Conservation (phyloP, 1,140 invertebrate species). For the Drosophila biarmipes region DNA sequence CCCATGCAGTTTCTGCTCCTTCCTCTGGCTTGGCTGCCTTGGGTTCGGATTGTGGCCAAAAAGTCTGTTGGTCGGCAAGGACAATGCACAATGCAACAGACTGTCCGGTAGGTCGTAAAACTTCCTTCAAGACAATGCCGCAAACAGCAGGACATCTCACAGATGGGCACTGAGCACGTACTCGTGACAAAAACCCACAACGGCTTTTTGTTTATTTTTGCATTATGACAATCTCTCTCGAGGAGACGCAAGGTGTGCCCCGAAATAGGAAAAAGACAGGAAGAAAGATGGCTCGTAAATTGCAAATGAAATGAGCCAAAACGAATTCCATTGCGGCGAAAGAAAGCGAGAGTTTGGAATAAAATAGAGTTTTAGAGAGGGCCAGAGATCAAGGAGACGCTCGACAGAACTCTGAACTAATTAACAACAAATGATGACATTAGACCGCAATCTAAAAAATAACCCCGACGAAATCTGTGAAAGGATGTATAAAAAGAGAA, state of each 20-base stretch:
- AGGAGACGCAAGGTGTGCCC: conserved; percentile 67
- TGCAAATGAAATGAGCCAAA: conserved; percentile 84
- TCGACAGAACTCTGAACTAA: conserved; percentile 59
- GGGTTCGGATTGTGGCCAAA: conserved; percentile 16
- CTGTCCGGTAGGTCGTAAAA: conserved; percentile 79
- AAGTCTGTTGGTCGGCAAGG: conserved; percentile 26
- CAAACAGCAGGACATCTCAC: conserved; percentile 53
- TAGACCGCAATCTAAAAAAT: conserved; percentile 31
- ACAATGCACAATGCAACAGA: conserved; percentile 55
- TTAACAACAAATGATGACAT: conserved; percentile 77
- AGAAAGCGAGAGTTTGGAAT: conserved; percentile 14
- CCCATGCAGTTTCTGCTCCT: not conserved
- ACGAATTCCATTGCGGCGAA: conserved; percentile 59
- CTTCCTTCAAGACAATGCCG: conserved; percentile 52
- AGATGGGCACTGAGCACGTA: conserved; percentile 52
- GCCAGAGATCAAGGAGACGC: conserved; percentile 15
- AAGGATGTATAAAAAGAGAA: conserved; percentile 28
- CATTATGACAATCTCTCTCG: conserved; percentile 68
- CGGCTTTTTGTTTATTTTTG: conserved; percentile 56
- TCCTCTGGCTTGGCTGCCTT: conserved; percentile 11
- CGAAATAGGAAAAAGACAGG: conserved; percentile 15
- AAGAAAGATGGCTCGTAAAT: conserved; percentile 70
- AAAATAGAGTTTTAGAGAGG: conserved; percentile 13
- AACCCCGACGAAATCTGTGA: conserved; percentile 22
- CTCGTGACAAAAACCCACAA: conserved; percentile 49